These are phyloP conservation scores for Erythrolamprus reginae DNA, from an alignment of 2,113 vertebrate species.

Conservation along the genomic window DNA sequence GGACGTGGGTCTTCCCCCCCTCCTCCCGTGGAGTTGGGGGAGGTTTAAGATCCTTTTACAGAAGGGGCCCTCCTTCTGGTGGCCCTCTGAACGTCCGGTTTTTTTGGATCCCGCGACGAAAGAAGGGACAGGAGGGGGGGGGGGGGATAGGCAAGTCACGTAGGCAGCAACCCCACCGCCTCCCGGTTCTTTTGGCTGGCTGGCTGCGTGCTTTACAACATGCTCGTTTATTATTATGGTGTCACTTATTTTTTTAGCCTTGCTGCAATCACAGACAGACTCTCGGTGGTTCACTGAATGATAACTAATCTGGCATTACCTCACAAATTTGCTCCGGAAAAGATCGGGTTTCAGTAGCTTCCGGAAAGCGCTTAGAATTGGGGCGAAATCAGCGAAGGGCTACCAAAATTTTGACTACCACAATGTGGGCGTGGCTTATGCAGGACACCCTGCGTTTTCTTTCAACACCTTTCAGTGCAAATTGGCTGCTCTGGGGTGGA, in stretches of 20 bases:
- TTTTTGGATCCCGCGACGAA: background rate
- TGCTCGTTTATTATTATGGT: background rate
- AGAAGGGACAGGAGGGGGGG: background rate
- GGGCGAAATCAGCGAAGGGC: too few species aligned
- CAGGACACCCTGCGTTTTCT: too few species aligned
- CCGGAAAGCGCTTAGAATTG: background rate
- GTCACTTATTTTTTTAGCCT: background rate
- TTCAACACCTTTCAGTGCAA: too few species aligned
- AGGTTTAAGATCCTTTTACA: background rate
- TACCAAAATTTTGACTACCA: too few species aligned
- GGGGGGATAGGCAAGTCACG: background rate
- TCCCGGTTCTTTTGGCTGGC: background rate
- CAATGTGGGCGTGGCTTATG: too few species aligned
- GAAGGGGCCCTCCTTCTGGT: background rate
- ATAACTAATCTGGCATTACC: background rate
- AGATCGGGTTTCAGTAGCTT: background rate
- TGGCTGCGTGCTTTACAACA: background rate
- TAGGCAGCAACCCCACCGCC: background rate
- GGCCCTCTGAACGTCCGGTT: background rate
- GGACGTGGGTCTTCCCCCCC: fast-evolving
- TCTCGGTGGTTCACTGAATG: background rate
- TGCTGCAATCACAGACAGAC: background rate
- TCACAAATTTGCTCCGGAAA: background rate
- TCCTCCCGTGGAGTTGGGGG: too few species aligned
- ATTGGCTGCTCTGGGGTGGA: too few species aligned